A percentile compares a stretch with the other conserved stretches of the same genome.
Conservation (phyloP, 2,113 vertebrate genomes). For the Stigmatopora nigra region DNA sequence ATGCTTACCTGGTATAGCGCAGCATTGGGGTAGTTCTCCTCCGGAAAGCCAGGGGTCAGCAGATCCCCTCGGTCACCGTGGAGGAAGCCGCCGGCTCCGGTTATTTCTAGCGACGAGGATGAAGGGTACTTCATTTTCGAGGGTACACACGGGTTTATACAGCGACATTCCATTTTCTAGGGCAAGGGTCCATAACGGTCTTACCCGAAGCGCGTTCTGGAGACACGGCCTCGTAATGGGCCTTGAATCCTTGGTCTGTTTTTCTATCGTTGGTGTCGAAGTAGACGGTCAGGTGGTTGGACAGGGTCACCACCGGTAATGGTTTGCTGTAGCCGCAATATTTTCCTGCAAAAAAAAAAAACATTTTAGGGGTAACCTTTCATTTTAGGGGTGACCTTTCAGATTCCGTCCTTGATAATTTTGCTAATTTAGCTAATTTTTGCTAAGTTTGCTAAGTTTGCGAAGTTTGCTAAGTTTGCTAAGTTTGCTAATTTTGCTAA, state of each 20-base stretch:
- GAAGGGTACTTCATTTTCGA: conserved; percentile 48
- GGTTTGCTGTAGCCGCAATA: conserved; percentile 66
- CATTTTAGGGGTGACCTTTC: too few relatives aligned
- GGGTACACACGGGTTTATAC: conserved; percentile 19
- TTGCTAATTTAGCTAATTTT: too few relatives aligned
- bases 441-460: too few relatives aligned
- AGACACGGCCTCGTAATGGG: conserved; percentile 60
- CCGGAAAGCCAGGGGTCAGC: conserved; percentile 62
- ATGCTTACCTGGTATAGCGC: conserved; percentile 67
- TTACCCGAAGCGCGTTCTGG: conserved; percentile 56
- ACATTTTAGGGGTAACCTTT: background rate
- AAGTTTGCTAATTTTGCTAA: too few relatives aligned
- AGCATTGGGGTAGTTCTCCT: conserved; percentile 55
- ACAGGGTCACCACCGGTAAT: conserved; percentile 56
- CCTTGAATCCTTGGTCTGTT: conserved; percentile 68
- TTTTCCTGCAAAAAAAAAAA: conserved; percentile 58
- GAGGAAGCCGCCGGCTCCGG: conserved; percentile 65
- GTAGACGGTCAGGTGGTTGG: conserved; percentile 60
- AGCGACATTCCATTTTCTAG: conserved; percentile 46
- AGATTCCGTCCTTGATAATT: too few relatives aligned
- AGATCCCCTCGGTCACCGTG: conserved; percentile 67
- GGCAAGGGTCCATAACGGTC: conserved; percentile 25
- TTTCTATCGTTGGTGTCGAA: conserved; percentile 65
- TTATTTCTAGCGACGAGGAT: conserved; percentile 61
- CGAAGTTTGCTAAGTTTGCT: too few relatives aligned